Evolutionary conservation across 2,888 invertebrate genomes (phyloP), one percentile per base, ranked within the genome.

Genomic region (Mesoligia furuncula): DNA sequence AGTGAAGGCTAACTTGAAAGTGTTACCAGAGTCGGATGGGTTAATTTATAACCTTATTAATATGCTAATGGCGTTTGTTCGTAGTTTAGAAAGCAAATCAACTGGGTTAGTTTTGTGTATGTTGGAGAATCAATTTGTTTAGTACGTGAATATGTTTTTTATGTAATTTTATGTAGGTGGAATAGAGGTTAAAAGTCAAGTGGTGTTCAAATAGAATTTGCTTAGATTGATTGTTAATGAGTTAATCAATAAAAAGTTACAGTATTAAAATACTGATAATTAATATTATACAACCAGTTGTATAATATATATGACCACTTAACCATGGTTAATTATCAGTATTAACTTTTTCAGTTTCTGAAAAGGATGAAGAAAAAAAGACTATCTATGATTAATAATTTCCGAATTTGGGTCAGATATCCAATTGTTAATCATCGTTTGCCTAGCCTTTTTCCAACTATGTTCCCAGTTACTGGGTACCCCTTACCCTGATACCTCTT

Each of bases 11-110:
- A 72, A 64, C 72, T 84, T 59, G 87, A 79, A 80, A 84, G 85
- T 83, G 79, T 84, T 87, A 66, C 74, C 70, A 65, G 70, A 27
- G 79, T 81, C 59, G 59, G 71, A 87, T 87, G 79, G 73, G 75
- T 85, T 87, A 82, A 87, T 88, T 88, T 88, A 88, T 88, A 62
- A 48, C 72, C 81, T 85, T 84, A 88, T 88, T 88, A 80, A 88
- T 88, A 88, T 88, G 88, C 64, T 82, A 88, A 88, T 88, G 77
- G 64, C 75, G 71, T 84, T 79, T 81, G 88, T 88, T 84, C 79
- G 72, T 74, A 73, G 72, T 86, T 88, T 88, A 83, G 87, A 88
- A 88, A 88, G 87, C 54, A 81, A 87, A 87, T 80, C 79, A 85
- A 79, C 79, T 81, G 74, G 84, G 80, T 80, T 77, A 77, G 62